A percentile compares a stretch with the other conserved stretches of the same genome.
These are phyloP conservation scores for Petrolisthes cinctipes DNA, from an alignment of 2,888 invertebrate species.

Conservation along the genomic window DNA sequence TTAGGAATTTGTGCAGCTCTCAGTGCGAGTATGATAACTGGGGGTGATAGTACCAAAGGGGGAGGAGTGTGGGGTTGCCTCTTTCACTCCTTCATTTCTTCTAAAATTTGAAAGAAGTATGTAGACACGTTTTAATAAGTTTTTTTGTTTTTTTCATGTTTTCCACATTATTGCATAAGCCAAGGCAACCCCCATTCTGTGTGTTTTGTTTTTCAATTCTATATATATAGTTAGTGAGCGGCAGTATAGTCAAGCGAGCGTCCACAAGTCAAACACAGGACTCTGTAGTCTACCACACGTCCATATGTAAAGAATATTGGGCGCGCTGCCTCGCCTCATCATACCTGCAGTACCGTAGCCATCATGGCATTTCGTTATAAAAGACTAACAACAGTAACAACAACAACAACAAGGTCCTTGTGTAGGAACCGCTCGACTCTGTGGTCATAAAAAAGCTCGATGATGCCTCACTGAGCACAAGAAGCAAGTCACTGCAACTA, in stretches of 20 bases:
- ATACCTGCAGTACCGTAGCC: conserved; percentile 6
- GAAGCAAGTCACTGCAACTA: conserved; percentile 14
- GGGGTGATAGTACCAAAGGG: background rate
- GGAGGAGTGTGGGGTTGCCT: background rate
- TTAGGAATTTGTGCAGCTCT: background rate
- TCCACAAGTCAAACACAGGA: background rate
- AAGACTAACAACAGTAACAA: conserved; percentile 11
- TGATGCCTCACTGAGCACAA: conserved; percentile 8
- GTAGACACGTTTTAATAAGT: too few relatives aligned
- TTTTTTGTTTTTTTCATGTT: background rate
- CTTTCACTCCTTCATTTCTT: background rate
- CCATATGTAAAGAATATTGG: background rate
- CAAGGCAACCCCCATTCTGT: background rate
- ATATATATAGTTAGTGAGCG: background rate
- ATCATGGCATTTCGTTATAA: conserved; percentile 3
- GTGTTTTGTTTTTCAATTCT: too few relatives aligned
- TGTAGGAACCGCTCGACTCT: conserved; percentile 1
- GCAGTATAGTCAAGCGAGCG: background rate
- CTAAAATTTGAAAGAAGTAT: background rate
- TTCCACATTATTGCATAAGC: background rate
- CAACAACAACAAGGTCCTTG: conserved; percentile 9
- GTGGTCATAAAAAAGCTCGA: conserved; percentile 17
- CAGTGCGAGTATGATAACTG: background rate
- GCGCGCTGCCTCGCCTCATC: background rate
- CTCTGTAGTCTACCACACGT: background rate